These are phyloP conservation scores for Hydropotes inermis DNA, from an alignment of 2,113 vertebrate genomes.

Conservation along the genomic window DNA sequence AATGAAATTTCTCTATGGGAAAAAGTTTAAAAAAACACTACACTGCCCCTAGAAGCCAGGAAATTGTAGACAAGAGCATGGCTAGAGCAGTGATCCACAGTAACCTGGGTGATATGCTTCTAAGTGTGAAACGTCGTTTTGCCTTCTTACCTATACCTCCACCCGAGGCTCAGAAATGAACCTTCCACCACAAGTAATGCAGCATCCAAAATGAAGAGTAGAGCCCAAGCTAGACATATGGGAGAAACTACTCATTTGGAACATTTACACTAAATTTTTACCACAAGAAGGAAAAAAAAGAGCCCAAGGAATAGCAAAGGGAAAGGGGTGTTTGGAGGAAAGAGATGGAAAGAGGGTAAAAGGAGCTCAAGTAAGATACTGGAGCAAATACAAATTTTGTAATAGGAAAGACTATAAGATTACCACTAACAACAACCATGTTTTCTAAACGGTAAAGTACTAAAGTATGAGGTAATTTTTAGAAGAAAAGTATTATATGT, in stretches of 20 bases:
- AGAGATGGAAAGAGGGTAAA: neutral
- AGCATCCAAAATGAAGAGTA: neutral
- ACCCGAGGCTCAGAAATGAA: neutral
- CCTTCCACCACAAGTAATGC: neutral
- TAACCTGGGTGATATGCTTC: neutral
- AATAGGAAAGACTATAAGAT: neutral
- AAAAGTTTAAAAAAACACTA: neutral
- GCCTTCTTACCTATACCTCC: neutral
- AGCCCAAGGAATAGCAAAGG: neutral
- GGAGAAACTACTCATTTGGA: neutral
- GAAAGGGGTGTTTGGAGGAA: neutral
- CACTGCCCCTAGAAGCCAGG: neutral
- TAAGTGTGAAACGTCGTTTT: neutral
- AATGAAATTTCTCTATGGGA: neutral
- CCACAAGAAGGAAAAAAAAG: neutral
- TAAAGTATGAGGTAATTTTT: neutral
- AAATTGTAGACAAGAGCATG: neutral
- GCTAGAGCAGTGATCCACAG: neutral
- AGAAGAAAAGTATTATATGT: neutral
- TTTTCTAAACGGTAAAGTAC: neutral
- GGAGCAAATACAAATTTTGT: neutral
- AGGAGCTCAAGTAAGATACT: neutral
- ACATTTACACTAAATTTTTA: neutral
- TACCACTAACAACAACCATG: neutral
- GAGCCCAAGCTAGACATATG: neutral